Conservation (phyloP, 2,113 vertebrate species). For the Sylvia atricapilla region DNA sequence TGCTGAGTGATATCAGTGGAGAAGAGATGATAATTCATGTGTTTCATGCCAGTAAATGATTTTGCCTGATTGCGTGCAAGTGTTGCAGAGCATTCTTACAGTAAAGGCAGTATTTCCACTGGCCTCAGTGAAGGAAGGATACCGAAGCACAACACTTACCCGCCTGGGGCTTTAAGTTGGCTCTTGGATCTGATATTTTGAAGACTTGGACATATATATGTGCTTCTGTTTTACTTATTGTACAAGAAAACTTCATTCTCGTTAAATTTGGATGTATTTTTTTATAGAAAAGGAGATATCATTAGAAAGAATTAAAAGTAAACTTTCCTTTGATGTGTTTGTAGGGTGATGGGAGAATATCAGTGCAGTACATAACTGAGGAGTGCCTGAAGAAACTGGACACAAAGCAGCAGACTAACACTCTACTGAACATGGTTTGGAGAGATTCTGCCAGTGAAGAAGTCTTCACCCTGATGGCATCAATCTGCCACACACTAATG, state of each 20-base stretch:
- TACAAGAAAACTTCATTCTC: not conserved
- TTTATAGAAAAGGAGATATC: not conserved
- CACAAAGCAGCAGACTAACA: slow-evolving; percentile 93
- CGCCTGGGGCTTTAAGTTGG: not conserved
- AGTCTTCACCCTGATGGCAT: slow-evolving; percentile 87
- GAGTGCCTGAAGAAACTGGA: slow-evolving; percentile 95
- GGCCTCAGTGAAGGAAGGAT: not conserved
- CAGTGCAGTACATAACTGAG: slow-evolving; percentile 86
- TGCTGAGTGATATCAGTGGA: not conserved
- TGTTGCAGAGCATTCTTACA: not conserved
- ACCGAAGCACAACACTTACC: not conserved
- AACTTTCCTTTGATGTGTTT: not conserved
- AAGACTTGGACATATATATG: not conserved
- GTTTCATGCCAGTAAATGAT: not conserved
- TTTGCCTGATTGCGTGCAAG: not conserved
- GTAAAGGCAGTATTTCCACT: not conserved
- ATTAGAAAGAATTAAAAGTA: not conserved
- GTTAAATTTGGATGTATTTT: not conserved
- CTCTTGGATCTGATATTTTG: not conserved
- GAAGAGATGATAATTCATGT: fast-evolving
- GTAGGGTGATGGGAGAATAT: slow-evolving; percentile 86
- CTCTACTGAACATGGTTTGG: slow-evolving; percentile 92
- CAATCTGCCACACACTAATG: slow-evolving; percentile 96
- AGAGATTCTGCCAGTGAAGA: slow-evolving; percentile 94
- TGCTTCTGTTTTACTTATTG: not conserved